phyloP scores from a whole-genome alignment of 2,113 vertebrate genomes.

The Malurus elegans region DNA sequence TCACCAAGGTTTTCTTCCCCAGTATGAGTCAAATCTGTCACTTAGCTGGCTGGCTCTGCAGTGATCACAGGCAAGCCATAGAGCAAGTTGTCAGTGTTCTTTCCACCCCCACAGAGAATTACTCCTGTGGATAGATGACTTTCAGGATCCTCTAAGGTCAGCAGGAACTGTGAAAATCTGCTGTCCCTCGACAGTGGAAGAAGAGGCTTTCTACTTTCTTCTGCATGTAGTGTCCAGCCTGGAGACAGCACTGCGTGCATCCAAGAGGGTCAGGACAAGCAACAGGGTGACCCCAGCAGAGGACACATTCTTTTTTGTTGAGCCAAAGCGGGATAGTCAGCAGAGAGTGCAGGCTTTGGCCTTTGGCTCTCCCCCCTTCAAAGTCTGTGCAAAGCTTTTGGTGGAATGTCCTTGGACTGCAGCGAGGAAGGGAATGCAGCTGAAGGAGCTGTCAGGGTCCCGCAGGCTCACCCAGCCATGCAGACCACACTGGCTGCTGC shows the following conservation, averaged over 20 bases:
- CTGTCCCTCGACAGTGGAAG: background rate
- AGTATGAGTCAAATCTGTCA: background rate
- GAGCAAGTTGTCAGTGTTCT: background rate
- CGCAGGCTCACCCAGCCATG: background rate
- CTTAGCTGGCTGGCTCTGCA: background rate
- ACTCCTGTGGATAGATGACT: background rate
- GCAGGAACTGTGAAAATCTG: background rate
- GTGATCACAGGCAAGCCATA: background rate
- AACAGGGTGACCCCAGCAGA: background rate
- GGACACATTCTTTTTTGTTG: background rate
- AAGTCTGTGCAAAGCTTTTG: background rate
- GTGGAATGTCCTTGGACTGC: background rate
- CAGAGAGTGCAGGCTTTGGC: background rate
- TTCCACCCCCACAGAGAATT: background rate
- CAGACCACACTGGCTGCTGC: background rate
- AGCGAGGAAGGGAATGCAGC: background rate
- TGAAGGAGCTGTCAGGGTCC: background rate
- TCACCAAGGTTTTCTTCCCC: background rate
- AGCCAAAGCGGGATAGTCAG: background rate
- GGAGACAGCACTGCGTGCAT: fast-evolving
- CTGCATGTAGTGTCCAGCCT: background rate
- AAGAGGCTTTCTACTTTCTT: background rate
- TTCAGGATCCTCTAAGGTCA: background rate
- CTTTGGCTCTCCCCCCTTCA: background rate
- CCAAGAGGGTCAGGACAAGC: background rate